Base-by-base conservation (phyloP, 1,140 invertebrate species). In the Drosophila nannoptera region DNA sequence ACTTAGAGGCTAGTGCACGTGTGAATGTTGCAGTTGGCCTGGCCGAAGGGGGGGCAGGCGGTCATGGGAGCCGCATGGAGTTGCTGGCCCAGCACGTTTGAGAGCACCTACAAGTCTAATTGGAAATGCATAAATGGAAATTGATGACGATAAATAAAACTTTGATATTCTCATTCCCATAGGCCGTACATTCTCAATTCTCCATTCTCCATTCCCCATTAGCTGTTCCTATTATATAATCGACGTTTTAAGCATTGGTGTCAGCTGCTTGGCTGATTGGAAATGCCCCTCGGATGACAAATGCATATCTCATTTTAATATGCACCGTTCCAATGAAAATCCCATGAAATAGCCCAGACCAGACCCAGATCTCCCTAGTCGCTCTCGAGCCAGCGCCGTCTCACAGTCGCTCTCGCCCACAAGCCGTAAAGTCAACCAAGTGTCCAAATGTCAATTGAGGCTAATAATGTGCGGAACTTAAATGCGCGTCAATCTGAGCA, bases 121-220 rank as follows among this genome's bases (percentile, higher is more conserved):
- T 83, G 73, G 53, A 74, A 80, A 83, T 86, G 66, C 73, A 77
- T 76, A 83, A 86, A 80, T 80, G 69, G 58, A 73, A 84, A 83
- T 69, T 78, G 48, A 73, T 80, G 62, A 48, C 76, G 64, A 80
- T 83, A 80, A 83, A 83, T 68, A 73, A 78, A 63, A 69, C 33
- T 54, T 66, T 61, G 50, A 65, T 76, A 64, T 59, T 54, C 55
- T 43, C 56, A 66, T 54, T 76, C 32, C 40, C 35, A 48, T 59
- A 53, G 22, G 31, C n/a, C 32, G 14, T 55, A 42, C 22, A 29
- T 46, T 46, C 22, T 29, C 45, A 16, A 46, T 14, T 7, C 22
- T 29, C 45, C 45, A 46, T 14, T 7, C 6, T 5, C 40, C 40
- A 43, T 16, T 43, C 40, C n/a, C 48, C 12, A 50, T 50, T 50